Percentiles rank a stretch among this genome's conserved stretches.
phyloP scores from a whole-genome alignment of 2,113 vertebrate species.

The Gopherus evgoodei region DNA sequence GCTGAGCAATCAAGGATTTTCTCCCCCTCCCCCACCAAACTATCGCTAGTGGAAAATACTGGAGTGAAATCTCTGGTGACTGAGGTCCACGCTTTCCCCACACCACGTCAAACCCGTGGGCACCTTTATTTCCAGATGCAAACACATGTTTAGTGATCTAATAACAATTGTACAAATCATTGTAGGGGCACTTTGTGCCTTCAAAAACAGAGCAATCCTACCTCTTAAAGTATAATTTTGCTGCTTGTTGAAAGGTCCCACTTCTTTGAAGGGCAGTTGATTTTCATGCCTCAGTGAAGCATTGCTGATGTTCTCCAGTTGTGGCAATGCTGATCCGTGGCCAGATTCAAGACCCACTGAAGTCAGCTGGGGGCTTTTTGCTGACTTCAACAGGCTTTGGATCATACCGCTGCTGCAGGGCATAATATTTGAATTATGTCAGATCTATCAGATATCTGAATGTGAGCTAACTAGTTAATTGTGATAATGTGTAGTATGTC shows the following conservation, averaged over 20 bases:
- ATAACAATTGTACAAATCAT: neutral
- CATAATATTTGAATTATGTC: neutral
- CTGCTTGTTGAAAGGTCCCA: conserved; percentile 64
- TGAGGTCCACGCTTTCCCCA: neutral
- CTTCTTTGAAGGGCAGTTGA: conserved; percentile 36
- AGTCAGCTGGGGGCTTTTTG: neutral
- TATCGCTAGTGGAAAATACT: neutral
- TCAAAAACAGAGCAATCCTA: conserved; percentile 41
- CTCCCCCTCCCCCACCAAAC: neutral
- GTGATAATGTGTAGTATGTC: neutral
- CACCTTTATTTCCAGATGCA: neutral
- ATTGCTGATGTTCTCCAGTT: conserved; percentile 23
- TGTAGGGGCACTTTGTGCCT: neutral
- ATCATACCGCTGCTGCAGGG: neutral
- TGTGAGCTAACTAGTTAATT: neutral
- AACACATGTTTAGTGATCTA: conserved; percentile 11
- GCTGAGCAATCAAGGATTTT: neutral
- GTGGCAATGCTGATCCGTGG: neutral
- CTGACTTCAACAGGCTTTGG: neutral
- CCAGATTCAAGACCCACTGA: neutral
- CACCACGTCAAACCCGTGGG: neutral
- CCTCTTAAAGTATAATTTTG: conserved; percentile 46
- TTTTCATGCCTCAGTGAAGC: neutral
- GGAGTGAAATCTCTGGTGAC: neutral
- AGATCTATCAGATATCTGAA: neutral